Evolutionary conservation across 53 echinoderm and acorn worm genomes (phyloP), one percentile per base, ranked within the genome.

Genomic region (Henricia sp.): DNA sequence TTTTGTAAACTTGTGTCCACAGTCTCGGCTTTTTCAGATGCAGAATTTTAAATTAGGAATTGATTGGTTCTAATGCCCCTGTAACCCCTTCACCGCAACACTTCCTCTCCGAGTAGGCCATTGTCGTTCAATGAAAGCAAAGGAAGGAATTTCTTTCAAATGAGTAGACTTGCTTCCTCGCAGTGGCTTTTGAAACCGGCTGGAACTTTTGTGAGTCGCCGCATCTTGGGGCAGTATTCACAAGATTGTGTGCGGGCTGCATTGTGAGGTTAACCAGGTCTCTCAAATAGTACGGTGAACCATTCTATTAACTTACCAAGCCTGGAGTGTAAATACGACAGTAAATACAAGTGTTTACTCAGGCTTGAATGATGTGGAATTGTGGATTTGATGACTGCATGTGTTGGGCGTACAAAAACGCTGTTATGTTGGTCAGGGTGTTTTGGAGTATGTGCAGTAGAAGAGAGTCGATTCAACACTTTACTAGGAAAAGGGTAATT

Each of bases 221-320:
- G 64, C 64, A 80, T 80, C 80, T 80, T 57, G 27, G 44, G 80
- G 80, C 63, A 46, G 50, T 76, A 76, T 76, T 76, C 48, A 50
- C 48, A 25, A 14, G 13, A 28, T 62, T 16, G 64, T 48, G 63
- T 20, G 63, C 32, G 80, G 48, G 57, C 48, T 34, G 48, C 64
- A 24, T 63, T 36, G 20, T 80, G 48, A 80, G 63, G 80, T 80
- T 64, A 80, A 56, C 44, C 34, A 44, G 80, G 64, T 80, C 80
- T 35, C 52, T 42, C 8, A 11, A n/a, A 80, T 38, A 80, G 80
- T 80, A 48, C 80, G 64, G 50, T 42, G 80, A 80, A 80, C 80
- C 64, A 14, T 50, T 48, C 6, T 63, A 48, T 32, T 3, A 32
- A 13, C 33, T 59, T 16, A 38, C 33, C 46, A 14, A 0, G 11